These are phyloP conservation scores for Rhinogobio ventralis DNA, from an alignment of 2,797 vertebrate species.

Conservation along the genomic window DNA sequence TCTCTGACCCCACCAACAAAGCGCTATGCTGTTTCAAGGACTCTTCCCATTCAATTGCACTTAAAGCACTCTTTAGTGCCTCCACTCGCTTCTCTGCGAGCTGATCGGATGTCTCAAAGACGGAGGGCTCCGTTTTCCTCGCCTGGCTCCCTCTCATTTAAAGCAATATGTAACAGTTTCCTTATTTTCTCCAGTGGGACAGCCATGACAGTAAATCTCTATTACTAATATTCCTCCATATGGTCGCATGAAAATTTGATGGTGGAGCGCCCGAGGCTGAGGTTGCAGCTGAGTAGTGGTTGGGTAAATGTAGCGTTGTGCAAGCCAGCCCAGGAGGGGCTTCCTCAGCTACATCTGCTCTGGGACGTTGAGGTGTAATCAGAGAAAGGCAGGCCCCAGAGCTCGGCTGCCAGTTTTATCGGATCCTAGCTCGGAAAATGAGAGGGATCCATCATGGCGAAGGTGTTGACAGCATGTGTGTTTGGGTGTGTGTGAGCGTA, in stretches of 20 bases:
- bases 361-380: slow-evolving; percentile 83
- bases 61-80: slow-evolving; percentile 32
- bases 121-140: slow-evolving; percentile 77
- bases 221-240: slow-evolving; percentile 93
- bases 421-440: slow-evolving; percentile 57
- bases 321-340: slow-evolving; percentile 37
- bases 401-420: slow-evolving; percentile 57
- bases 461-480: slow-evolving; percentile 55
- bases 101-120: slow-evolving; percentile 74
- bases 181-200: slow-evolving; percentile 90
- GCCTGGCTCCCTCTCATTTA: slow-evolving; percentile 88
- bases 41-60: slow-evolving; percentile 40
- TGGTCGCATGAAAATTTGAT: slow-evolving; percentile 92
- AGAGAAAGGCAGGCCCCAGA: slow-evolving; percentile 78
- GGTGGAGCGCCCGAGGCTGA: slow-evolving; percentile 87
- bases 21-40: slow-evolving; percentile 24
- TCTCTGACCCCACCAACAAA: slow-evolving; percentile 27
- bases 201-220: slow-evolving; percentile 91
- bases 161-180: slow-evolving; percentile 91
- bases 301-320: slow-evolving; percentile 83
- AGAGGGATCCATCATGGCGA: slow-evolving; percentile 55
- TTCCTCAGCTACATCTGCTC: slow-evolving; percentile 84
- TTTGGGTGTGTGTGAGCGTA: slow-evolving; percentile 43
- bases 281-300: slow-evolving; percentile 88
- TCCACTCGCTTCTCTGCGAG: slow-evolving; percentile 6